These are phyloP conservation scores for Aethes cnicana DNA, from an alignment of 2,888 invertebrate species.

Conservation along the genomic window DNA sequence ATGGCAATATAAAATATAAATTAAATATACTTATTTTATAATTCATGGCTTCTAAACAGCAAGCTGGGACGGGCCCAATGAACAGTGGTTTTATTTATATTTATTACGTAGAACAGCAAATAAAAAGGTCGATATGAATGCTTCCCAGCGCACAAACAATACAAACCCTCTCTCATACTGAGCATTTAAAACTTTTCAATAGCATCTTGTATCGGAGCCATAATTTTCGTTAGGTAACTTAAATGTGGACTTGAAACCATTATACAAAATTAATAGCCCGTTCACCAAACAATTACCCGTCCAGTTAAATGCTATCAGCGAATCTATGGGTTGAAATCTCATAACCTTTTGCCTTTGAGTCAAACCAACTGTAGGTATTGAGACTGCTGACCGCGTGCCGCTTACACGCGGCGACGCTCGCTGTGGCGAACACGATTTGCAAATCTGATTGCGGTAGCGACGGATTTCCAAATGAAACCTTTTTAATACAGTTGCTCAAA, in stretches of 20 bases:
- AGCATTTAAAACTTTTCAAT: conserved; percentile 60
- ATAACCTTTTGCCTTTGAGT: conserved; percentile 76
- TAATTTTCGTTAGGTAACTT: conserved; percentile 69
- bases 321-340: conserved; percentile 77
- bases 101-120: conserved; percentile 25
- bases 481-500: background rate
- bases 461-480: conserved; percentile 9
- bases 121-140: conserved; percentile 34
- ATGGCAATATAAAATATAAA: conserved; percentile 17
- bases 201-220: conserved; percentile 52
- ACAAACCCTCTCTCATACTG: conserved; percentile 51
- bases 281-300: conserved; percentile 76
- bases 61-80: conserved; percentile 4
- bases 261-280: conserved; percentile 74
- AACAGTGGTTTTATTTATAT: conserved; percentile 23
- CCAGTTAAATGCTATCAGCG: conserved; percentile 75
- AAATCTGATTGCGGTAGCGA: conserved; percentile 7
- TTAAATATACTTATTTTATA: conserved; percentile 17
- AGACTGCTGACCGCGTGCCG: conserved; percentile 42
- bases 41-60: conserved; percentile 12
- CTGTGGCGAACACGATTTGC: conserved; percentile 36
- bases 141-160: conserved; percentile 29
- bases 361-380: conserved; percentile 56
- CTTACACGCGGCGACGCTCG: conserved; percentile 45
- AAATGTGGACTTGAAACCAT: conserved; percentile 68